Evolutionary conservation across 2,888 invertebrate genomes (phyloP).

Genomic region (Anagyrus pseudococci): DNA sequence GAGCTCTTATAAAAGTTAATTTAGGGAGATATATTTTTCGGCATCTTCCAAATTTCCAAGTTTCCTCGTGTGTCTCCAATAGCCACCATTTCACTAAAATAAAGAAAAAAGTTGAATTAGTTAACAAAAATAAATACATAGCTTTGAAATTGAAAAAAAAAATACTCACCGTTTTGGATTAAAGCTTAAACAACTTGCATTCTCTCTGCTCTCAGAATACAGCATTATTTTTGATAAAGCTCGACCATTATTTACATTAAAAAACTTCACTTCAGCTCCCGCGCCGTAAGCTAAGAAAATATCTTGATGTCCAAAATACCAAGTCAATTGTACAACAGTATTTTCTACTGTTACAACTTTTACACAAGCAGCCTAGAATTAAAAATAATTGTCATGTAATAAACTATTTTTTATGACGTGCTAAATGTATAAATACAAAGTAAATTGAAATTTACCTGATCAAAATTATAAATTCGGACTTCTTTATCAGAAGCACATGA

Average conservation of each 20-base stretch:
- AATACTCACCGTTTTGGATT: slow-evolving; percentile 54
- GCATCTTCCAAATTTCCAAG: slow-evolving; percentile 57
- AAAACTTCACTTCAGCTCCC: slow-evolving; percentile 50
- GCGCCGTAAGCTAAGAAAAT: slow-evolving; percentile 55
- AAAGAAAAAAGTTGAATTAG: slow-evolving; percentile 5
- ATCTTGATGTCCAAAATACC: slow-evolving; percentile 52
- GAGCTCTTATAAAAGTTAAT: not conserved
- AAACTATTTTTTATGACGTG: too few relatives aligned
- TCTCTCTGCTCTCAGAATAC: slow-evolving; percentile 46
- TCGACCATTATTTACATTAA: slow-evolving; percentile 48
- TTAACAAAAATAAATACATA: slow-evolving; percentile 1
- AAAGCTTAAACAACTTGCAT: slow-evolving; percentile 51
- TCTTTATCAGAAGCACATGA: slow-evolving; percentile 55
- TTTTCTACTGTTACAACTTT: slow-evolving; percentile 50
- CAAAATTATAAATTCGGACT: slow-evolving; percentile 54
- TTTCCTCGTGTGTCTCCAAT: slow-evolving; percentile 52
- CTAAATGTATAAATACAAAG: not conserved
- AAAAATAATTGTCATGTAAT: too few relatives aligned
- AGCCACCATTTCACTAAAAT: slow-evolving; percentile 51
- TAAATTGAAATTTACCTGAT: slow-evolving; percentile 46
- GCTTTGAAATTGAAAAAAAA: not conserved
- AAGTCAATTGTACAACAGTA: slow-evolving; percentile 52
- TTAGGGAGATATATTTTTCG: slow-evolving; percentile 38
- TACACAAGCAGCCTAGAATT: slow-evolving; percentile 45
- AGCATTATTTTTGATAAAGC: slow-evolving; percentile 47